Base-by-base conservation (phyloP, 2,797 vertebrate species). In the Sparidentex hasta region DNA sequence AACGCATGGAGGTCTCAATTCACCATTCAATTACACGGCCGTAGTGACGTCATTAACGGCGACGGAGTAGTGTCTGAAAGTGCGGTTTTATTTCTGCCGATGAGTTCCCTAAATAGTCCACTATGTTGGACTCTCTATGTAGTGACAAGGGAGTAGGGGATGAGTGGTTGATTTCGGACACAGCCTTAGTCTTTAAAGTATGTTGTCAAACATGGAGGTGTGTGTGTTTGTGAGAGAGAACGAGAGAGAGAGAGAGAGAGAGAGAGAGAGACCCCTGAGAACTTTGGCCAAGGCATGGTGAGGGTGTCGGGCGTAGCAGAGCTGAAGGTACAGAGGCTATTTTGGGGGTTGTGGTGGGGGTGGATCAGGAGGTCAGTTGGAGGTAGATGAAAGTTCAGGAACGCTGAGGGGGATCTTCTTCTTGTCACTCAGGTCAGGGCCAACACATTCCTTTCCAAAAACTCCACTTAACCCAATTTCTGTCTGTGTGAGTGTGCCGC, bases 251-350 rank as follows among this genome's bases (percentile, higher is more conserved):
- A n/a, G 25, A 11, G 48, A 14, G 65, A 11, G 5, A n/a, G 25
- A 11, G 48, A 14, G 65, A 11, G 5, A 8, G 44, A 11, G 65
- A 11, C 46, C 33, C 33, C 18, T 29, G 16, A 20, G 62, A 4
- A 44, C 38, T 50, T 44, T 7, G 33, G 55, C 59, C 64, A 12
- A 46, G 44, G 27, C 21, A 20, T 16, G 23, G 66, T 71, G 77
- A 79, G 65, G 51, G 61, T 16, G 27, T 57, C 2, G 17, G 57
- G 69, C 20, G 41, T 16, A 52, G 23, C 59, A 16, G 69, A 69
- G 80, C 78, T 84, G 66, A 76, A 82, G 69, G 81, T 71, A 74
- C 44, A 65, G 64, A 65, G 72, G 76, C 73, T 93, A 93, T 90
- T 92, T 84, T 88, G 44, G 82, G 89, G 83, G 6, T 17, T 47